Percentiles rank a stretch among this genome's conserved stretches.
These are phyloP conservation scores for Solea senegalensis DNA, from an alignment of 2,113 vertebrate species.

Conservation along the genomic window DNA sequence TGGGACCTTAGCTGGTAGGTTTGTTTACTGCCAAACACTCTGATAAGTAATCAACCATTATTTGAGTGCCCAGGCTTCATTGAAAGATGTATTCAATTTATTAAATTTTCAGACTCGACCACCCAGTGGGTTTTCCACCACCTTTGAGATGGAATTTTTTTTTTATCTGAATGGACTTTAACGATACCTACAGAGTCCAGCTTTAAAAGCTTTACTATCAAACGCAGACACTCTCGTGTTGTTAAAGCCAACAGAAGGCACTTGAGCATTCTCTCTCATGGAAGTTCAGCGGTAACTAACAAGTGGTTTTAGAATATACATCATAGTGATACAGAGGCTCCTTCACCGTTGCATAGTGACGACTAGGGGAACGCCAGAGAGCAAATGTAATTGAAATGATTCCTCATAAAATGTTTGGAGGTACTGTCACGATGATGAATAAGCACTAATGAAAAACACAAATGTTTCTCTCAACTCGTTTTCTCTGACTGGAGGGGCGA, in stretches of 20 bases:
- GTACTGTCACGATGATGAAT: conserved; percentile 59
- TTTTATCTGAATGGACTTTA: conserved; percentile 15
- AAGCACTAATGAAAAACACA: conserved; percentile 51
- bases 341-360: conserved; percentile 56
- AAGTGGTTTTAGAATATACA: conserved; percentile 55
- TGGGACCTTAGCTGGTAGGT: neutral
- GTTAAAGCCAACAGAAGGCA: conserved; percentile 28
- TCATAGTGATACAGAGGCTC: conserved; percentile 51
- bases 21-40: conserved; percentile 15
- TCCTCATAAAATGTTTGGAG: conserved; percentile 63
- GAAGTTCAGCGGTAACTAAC: conserved; percentile 55
- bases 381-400: conserved; percentile 70
- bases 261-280: conserved; percentile 43
- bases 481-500: conserved; percentile 37
- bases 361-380: conserved; percentile 55
- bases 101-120: neutral
- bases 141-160: conserved; percentile 9
- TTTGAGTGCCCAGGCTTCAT: neutral
- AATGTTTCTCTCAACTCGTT: conserved; percentile 35
- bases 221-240: conserved; percentile 21
- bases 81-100: conserved; percentile 10
- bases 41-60: conserved; percentile 18
- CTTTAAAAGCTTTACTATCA: conserved; percentile 22
- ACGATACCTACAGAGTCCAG: neutral
- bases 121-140: neutral